Conservation (phyloP, 2,113 vertebrate species). For the Eulemur macaco region DNA sequence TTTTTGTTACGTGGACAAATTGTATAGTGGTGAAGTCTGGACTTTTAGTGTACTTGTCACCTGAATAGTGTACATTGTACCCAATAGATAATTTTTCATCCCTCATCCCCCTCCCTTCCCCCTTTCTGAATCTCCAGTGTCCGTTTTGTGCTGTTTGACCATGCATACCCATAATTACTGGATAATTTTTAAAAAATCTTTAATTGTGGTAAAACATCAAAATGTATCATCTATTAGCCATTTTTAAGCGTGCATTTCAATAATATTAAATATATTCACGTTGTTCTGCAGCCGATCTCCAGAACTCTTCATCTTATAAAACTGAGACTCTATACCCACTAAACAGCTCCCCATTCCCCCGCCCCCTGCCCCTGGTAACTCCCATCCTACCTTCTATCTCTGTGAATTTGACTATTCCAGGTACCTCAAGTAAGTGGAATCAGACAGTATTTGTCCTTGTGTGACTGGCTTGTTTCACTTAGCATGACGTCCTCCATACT, state of each 20-base stretch:
- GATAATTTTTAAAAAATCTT: not conserved
- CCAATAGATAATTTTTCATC: no score
- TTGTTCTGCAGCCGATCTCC: not conserved
- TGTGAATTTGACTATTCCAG: not conserved
- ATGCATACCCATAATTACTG: no score
- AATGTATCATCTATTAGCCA: not conserved
- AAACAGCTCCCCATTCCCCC: not conserved
- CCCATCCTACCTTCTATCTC: not conserved
- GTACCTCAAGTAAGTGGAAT: not conserved
- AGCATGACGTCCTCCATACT: not conserved
- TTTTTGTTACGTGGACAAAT: no score
- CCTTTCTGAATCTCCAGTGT: no score
- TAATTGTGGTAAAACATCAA: not conserved
- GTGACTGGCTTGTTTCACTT: not conserved
- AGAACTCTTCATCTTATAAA: not conserved
- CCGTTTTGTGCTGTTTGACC: no score
- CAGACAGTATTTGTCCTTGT: not conserved
- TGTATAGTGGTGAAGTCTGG: no score
- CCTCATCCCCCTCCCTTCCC: no score
- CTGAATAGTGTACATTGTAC: no score
- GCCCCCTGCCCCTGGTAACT: not conserved
- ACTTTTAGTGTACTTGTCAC: no score
- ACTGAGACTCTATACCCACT: not conserved
- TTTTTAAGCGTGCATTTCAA: not conserved
- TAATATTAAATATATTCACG: not conserved